A percentile compares a stretch with the other conserved stretches of the same genome.
These are phyloP conservation scores for Cloeon dipterum DNA, from an alignment of 2,888 invertebrate genomes.

Conservation along the genomic window DNA sequence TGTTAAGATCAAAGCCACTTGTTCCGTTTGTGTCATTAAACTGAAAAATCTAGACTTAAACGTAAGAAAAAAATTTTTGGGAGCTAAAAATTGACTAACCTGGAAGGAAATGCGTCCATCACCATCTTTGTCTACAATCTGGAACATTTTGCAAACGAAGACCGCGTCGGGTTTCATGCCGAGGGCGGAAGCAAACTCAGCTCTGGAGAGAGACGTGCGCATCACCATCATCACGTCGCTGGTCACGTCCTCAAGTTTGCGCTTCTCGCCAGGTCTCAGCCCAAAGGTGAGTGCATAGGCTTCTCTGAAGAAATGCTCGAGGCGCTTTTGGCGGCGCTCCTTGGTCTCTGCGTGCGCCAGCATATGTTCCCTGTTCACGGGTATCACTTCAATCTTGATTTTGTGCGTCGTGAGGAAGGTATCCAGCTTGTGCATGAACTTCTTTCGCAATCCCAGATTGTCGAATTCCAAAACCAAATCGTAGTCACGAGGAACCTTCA, in stretches of 20 bases:
- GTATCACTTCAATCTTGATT: slow-evolving; percentile 49
- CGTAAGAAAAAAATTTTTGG: too few relatives aligned
- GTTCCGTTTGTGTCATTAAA: too few relatives aligned
- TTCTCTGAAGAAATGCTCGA: slow-evolving; percentile 88
- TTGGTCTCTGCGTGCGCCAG: slow-evolving; percentile 80
- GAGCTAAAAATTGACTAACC: too few relatives aligned
- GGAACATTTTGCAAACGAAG: slow-evolving; percentile 93
- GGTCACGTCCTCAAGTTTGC: slow-evolving; percentile 35
- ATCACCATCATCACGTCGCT: slow-evolving; percentile 69
- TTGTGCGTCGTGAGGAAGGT: slow-evolving; percentile 63
- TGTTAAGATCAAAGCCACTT: too few relatives aligned
- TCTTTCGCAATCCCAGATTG: slow-evolving; percentile 50
- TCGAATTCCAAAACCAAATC: slow-evolving; percentile 84
- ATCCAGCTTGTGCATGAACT: slow-evolving; percentile 71
- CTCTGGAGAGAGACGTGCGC: slow-evolving; percentile 74
- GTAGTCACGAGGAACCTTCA: slow-evolving; percentile 64
- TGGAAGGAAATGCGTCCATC: slow-evolving; percentile 87
- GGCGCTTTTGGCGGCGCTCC: slow-evolving; percentile 70
- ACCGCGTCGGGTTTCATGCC: slow-evolving; percentile 90
- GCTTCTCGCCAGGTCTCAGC: slow-evolving; percentile 61
- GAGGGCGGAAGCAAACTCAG: slow-evolving; percentile 83
- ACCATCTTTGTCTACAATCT: slow-evolving; percentile 84
- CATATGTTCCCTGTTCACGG: slow-evolving; percentile 66
- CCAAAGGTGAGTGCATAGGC: slow-evolving; percentile 88
- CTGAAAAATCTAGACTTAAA: too few relatives aligned